Conservation (phyloP, 2,113 vertebrate species). For the Piaya cayana region DNA sequence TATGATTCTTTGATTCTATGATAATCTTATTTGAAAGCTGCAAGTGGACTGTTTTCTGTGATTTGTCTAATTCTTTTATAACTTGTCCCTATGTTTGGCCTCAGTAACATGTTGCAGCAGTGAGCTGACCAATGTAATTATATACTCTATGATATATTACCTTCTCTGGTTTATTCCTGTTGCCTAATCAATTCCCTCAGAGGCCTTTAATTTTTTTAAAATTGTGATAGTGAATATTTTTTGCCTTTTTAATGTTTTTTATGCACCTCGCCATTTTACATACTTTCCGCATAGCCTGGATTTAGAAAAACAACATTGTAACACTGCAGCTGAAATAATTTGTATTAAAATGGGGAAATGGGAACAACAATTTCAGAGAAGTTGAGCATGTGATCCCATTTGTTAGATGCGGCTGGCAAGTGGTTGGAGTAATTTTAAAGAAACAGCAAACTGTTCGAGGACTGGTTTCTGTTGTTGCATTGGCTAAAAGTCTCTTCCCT, state of each 20-base stretch:
- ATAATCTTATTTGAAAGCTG: background rate
- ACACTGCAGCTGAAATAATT: background rate
- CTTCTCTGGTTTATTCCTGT: background rate
- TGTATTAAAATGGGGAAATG: background rate
- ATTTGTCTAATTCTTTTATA: background rate
- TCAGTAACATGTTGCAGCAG: background rate
- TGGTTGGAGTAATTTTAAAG: background rate
- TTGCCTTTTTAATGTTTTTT: background rate
- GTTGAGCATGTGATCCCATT: background rate
- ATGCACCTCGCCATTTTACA: background rate
- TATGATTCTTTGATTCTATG: too few species aligned
- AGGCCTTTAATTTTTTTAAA: background rate
- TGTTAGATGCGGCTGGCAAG: background rate
- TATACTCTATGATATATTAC: background rate
- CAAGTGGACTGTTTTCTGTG: background rate
- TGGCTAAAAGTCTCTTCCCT: background rate
- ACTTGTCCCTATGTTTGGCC: background rate
- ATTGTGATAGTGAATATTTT: background rate
- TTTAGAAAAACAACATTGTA: background rate
- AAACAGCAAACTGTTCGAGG: background rate
- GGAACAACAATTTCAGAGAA: background rate
- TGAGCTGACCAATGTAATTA: background rate
- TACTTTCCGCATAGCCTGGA: background rate
- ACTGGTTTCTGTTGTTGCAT: background rate
- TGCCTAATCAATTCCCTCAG: background rate